Evolutionary conservation across 2,113 vertebrate genomes (phyloP), one percentile per base, ranked within the genome.

Genomic region (Agapornis roseicollis): DNA sequence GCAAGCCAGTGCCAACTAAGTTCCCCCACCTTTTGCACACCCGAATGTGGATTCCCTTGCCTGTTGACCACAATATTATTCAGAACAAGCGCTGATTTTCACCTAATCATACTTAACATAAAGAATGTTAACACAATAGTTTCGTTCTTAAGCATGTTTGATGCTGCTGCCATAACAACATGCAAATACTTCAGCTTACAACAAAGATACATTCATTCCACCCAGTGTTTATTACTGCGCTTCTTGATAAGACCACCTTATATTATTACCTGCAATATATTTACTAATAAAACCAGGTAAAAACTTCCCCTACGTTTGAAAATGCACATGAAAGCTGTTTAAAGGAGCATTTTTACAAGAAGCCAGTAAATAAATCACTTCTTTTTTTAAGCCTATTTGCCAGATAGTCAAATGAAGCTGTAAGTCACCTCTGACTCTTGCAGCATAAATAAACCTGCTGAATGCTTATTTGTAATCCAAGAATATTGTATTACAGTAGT

Each of bases 381-480:
- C 35, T 35, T 79, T 81, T 65, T 64, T 64, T 15, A 60, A 31
- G 6, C 7, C 0, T 16, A 47, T 89, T 91, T 83, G 89, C 41
- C 80, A 93, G 60, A 53, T 66, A 77, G 31, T 74, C 33, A 89
- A 66, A 47, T 0, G 3, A 89, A 80, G 68, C 78, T 28, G 58
- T 20, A 65, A 76, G 83, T 83, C 56, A 72, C 78, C 85, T 68
- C 85, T 92, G 88, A 87, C 85, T 65, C 56, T 11, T 8, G 52
- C 8, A 42, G 10, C 94, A 96, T 81, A 97, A 96, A 93, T 90
- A 94, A 97, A 93, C 80, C 56, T 69, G 89, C 79, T 17, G 64
- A 84, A 87, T 39, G 74, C 71, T 96, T 88, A 68, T 85, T 47
- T 66, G 94, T 89, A 93, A 93, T 66, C 78, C 82, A 86, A 17